Conservation (phyloP, 2,888 invertebrate genomes). For the Drosophila austrosaltans region DNA sequence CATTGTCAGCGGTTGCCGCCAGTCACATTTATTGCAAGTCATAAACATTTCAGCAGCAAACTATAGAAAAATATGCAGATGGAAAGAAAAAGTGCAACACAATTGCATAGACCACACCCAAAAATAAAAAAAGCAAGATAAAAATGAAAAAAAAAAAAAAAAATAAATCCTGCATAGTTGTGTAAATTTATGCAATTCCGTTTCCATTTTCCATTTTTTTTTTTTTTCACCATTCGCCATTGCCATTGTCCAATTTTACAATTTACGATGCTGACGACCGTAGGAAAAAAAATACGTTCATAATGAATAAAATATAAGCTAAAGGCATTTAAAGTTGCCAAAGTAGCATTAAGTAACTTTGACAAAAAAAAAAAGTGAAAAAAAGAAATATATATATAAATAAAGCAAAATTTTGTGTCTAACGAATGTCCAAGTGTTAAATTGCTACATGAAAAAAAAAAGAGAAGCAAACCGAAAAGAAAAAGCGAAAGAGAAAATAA, state of each 20-base stretch:
- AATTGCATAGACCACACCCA: constrained; percentile 43
- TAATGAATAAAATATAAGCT: constrained; percentile 53
- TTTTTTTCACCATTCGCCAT: constrained; percentile 34
- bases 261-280: constrained; percentile 37
- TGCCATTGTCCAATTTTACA: constrained; percentile 56
- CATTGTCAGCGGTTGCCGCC: constrained; percentile 18
- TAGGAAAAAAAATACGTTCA: constrained; percentile 23
- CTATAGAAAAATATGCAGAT: constrained; percentile 49
- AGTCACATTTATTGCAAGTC: constrained; percentile 50
- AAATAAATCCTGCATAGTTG: constrained; percentile 37
- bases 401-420: constrained; percentile 8
- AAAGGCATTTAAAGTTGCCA: constrained; percentile 50
- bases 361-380: constrained; percentile 10
- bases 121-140: neutral
- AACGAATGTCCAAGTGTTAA: constrained; percentile 31
- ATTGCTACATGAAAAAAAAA: constrained; percentile 5
- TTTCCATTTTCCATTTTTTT: constrained; percentile 45
- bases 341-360: constrained; percentile 28
- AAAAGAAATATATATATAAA: constrained; percentile 3
- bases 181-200: constrained; percentile 67
- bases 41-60: constrained; percentile 55
- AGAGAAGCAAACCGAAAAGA: constrained; percentile 24
- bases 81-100: constrained; percentile 36
- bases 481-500: constrained; percentile 12
- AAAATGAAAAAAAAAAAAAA: neutral